phyloP scores from a whole-genome alignment of 2,797 vertebrate species.

The Darevskia mixta region DNA sequence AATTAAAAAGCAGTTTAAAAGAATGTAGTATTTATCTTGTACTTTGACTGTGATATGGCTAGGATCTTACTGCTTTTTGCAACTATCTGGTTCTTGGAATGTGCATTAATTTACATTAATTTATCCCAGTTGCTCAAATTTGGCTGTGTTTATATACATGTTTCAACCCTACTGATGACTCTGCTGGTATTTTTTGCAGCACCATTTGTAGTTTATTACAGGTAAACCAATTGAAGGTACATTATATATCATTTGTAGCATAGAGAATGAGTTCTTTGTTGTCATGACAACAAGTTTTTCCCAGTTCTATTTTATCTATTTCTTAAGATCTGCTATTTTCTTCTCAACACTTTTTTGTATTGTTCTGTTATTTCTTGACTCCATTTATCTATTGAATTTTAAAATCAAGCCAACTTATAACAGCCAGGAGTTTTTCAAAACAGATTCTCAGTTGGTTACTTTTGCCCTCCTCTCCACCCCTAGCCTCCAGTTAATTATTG shows the following conservation, averaged over 20 bases:
- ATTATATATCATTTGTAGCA: constrained; percentile 64
- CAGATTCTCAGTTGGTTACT: background rate
- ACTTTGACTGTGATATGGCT: background rate
- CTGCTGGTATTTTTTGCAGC: constrained; percentile 57
- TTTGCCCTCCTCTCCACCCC: background rate
- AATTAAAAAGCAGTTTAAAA: too few relatives aligned
- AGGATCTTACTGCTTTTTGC: background rate
- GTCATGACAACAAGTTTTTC: constrained; percentile 65
- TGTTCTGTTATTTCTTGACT: constrained; percentile 44
- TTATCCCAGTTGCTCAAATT: background rate
- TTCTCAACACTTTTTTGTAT: constrained; percentile 31
- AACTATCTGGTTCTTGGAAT: background rate
- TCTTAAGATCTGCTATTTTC: background rate
- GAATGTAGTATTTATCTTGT: too few relatives aligned
- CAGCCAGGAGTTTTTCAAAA: background rate
- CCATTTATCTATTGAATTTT: constrained; percentile 21
- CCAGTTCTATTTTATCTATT: background rate
- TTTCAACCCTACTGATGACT: constrained; percentile 2
- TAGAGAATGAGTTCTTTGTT: constrained; percentile 71
- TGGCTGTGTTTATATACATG: background rate
- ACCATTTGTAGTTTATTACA: constrained; percentile 50
- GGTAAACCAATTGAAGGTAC: constrained; percentile 60
- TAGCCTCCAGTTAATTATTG: background rate
- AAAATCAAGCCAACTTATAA: background rate
- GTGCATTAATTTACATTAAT: background rate